A percentile compares a stretch with the other conserved stretches of the same genome.
phyloP scores from a whole-genome alignment of 2,113 vertebrate genomes.

The Ptychochromis oligacanthus region DNA sequence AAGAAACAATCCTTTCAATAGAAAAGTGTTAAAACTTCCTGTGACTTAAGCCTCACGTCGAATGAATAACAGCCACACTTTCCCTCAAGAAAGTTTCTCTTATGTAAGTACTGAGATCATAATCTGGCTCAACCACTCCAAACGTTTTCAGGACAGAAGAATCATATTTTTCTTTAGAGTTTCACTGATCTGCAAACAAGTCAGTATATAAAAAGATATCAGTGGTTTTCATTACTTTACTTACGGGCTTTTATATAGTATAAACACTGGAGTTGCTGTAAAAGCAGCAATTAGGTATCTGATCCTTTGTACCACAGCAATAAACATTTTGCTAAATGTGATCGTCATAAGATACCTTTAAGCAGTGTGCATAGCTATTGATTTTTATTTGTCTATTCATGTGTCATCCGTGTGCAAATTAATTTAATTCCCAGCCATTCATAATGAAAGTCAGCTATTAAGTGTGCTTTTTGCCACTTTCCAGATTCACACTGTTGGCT shows the following conservation, averaged over 20 bases:
- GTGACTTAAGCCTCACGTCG: constrained; percentile 14
- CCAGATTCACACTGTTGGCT: constrained; percentile 27
- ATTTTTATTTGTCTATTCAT: too few relatives aligned
- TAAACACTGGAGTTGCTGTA: neutral
- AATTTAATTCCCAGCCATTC: neutral
- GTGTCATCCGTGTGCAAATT: neutral
- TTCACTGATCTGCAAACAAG: neutral
- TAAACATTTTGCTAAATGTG: neutral
- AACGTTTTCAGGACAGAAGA: neutral
- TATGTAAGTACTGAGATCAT: neutral
- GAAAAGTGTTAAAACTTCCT: neutral
- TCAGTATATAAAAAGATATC: neutral
- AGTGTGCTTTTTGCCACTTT: neutral
- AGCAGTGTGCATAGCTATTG: too few relatives aligned
- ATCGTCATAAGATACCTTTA: neutral
- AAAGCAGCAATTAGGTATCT: neutral
- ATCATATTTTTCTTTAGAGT: neutral
- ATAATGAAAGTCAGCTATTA: neutral
- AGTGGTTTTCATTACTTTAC: neutral
- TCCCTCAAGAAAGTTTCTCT: neutral
- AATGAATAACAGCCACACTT: neutral
- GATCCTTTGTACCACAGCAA: neutral
- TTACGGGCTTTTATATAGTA: neutral
- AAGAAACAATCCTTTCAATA: neutral
- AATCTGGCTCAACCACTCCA: neutral